phyloP scores from a whole-genome alignment of 1,140 invertebrate genomes.

The Cylas formicarius region DNA sequence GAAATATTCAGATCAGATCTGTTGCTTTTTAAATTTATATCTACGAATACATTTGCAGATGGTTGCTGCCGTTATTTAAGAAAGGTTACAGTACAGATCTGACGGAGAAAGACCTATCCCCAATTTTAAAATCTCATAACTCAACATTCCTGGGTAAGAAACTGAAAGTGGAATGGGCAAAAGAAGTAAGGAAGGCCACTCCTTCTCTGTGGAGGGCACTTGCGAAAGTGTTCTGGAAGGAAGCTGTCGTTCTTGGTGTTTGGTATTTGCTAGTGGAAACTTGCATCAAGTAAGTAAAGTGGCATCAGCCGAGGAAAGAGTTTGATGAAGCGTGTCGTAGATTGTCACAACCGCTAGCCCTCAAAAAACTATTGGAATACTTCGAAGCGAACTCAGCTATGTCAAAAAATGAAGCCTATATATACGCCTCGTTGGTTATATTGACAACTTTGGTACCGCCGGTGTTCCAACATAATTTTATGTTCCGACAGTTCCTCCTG shows the following conservation, averaged over 20 bases:
- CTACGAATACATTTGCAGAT: slow-evolving; percentile 54
- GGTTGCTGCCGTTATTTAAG: slow-evolving; percentile 32
- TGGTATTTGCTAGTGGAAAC: slow-evolving; percentile 20
- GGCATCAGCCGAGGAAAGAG: background rate
- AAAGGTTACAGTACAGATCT: slow-evolving; percentile 14
- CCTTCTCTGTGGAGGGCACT: slow-evolving; percentile 36
- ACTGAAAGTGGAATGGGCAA: slow-evolving; percentile 48
- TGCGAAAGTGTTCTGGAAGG: slow-evolving; percentile 18
- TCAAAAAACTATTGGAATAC: slow-evolving; percentile 22
- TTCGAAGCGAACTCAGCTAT: slow-evolving; percentile 17
- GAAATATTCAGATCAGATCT: background rate
- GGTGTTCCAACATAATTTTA: slow-evolving; percentile 68
- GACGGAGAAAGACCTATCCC: slow-evolving; percentile 18
- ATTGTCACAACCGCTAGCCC: slow-evolving; percentile 43
- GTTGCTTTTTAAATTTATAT: background rate
- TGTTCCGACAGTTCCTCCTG: slow-evolving; percentile 60
- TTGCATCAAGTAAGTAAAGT: slow-evolving; percentile 42
- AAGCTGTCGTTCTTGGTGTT: slow-evolving; percentile 20
- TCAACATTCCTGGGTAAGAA: slow-evolving; percentile 45
- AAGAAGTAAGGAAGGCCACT: slow-evolving; percentile 31
- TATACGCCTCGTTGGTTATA: slow-evolving; percentile 63
- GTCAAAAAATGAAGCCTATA: slow-evolving; percentile 50
- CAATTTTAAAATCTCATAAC: slow-evolving; percentile 15
- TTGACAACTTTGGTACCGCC: slow-evolving; percentile 54
- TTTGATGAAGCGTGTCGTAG: slow-evolving; percentile 12